These are phyloP conservation scores for Leptinotarsa peninsularis DNA, from an alignment of 2,888 invertebrate genomes.

Conservation along the genomic window DNA sequence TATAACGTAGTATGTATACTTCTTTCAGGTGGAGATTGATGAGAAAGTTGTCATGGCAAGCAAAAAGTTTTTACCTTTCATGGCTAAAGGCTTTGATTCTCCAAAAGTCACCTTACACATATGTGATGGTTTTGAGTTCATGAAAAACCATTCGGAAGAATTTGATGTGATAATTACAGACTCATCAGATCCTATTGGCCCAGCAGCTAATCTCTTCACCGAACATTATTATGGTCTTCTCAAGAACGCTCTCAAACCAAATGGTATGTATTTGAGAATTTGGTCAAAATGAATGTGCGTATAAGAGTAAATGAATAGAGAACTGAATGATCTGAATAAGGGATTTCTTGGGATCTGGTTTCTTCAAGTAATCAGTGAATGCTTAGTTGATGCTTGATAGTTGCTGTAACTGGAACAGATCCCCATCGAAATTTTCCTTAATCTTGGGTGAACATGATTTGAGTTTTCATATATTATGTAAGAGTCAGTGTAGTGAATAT, in stretches of 20 bases:
- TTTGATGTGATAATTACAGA: conserved; percentile 99
- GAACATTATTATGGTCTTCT: conserved; percentile 72
- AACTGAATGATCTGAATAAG: no score
- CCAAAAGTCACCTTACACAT: conserved; percentile 80
- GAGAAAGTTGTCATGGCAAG: conserved; percentile 90
- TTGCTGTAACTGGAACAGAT: no score
- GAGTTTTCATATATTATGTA: no score
- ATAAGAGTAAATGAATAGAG: background rate
- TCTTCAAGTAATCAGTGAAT: no score
- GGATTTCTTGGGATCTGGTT: no score
- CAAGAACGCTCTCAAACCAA: conserved; percentile 83
- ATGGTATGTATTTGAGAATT: conserved; percentile 69
- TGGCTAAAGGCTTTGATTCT: conserved; percentile 88
- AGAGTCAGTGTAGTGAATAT: no score
- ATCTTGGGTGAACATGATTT: no score
- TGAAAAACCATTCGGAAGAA: conserved; percentile 84
- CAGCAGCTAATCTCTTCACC: conserved; percentile 73
- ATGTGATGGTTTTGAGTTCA: conserved; percentile 95
- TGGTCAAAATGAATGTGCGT: background rate
- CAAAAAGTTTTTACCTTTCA: conserved; percentile 88
- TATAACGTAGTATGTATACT: background rate
- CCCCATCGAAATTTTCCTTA: no score
- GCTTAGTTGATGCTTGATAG: no score
- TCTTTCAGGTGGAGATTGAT: conserved; percentile 91
- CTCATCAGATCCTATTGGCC: conserved; percentile 96